These are phyloP conservation scores for Ceriagrion tenellum DNA, from an alignment of 2,888 invertebrate species.

Conservation along the genomic window DNA sequence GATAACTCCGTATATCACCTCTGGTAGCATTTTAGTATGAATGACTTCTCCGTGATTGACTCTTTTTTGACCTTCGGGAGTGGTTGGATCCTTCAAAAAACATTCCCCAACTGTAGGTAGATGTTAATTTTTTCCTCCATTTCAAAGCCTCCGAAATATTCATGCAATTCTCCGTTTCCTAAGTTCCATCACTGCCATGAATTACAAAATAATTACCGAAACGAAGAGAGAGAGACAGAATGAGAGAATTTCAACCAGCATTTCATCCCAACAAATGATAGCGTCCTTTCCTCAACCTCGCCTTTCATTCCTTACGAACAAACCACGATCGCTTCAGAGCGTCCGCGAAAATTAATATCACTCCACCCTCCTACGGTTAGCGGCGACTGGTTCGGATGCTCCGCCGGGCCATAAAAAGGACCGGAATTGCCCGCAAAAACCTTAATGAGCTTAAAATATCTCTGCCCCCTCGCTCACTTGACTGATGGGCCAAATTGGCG, in stretches of 20 bases:
- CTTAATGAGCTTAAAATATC: constrained; percentile 35
- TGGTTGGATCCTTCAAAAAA: no score
- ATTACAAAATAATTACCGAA: background rate
- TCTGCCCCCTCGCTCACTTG: background rate
- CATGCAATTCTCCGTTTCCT: no score
- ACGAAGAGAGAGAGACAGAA: background rate
- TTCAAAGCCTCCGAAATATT: no score
- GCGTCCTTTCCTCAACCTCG: background rate
- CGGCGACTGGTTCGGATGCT: background rate
- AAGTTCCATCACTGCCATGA: no score
- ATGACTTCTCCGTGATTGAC: no score
- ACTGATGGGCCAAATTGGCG: constrained; percentile 22
- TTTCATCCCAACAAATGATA: background rate
- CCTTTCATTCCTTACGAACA: background rate
- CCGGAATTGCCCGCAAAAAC: constrained; percentile 7
- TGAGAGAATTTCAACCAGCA: background rate
- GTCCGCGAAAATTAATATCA: constrained; percentile 11
- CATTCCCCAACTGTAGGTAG: no score
- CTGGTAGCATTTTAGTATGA: no score
- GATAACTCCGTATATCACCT: no score
- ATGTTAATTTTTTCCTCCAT: no score
- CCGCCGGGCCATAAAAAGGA: background rate
- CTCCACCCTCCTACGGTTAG: background rate
- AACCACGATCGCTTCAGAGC: background rate
- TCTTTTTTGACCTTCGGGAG: no score